Conservation (phyloP, 1,140 invertebrate genomes). For the Drosophila pectinifera region DNA sequence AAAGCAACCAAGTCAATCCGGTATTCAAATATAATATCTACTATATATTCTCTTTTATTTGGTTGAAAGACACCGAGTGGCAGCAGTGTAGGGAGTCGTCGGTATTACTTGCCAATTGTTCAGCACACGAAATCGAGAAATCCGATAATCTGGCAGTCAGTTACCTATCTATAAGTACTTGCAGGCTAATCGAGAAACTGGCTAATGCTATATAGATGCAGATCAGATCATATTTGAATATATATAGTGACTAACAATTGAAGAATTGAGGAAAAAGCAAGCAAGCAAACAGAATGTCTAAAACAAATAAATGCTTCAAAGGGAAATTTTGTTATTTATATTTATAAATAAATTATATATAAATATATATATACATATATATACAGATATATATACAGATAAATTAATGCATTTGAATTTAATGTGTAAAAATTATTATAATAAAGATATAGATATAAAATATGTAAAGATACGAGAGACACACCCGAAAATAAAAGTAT, state of each 20-base stretch:
- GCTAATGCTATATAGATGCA: conserved; percentile 60
- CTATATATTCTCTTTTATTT: conserved; percentile 62
- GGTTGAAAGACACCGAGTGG: conserved; percentile 41
- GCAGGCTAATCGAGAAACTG: conserved; percentile 56
- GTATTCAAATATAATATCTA: conserved; percentile 46
- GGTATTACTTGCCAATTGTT: conserved; percentile 74
- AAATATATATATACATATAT: conserved; percentile 47
- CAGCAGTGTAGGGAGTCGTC: conserved; percentile 36
- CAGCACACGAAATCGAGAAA: conserved; percentile 75
- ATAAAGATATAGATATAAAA: conserved; percentile 60
- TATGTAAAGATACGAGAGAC: conserved; percentile 66
- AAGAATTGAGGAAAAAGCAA: conserved; percentile 18
- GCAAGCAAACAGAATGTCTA: conserved; percentile 27
- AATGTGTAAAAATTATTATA: conserved; percentile 67
- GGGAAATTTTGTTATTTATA: conserved; percentile 82
- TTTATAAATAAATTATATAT: conserved; percentile 78
- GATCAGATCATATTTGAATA: conserved; percentile 59
- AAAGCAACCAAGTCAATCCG: conserved; percentile 25
- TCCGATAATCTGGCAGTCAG: conserved; percentile 50
- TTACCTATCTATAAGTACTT: conserved; percentile 61
- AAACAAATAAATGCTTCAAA: conserved; percentile 57
- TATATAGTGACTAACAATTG: conserved; percentile 58
- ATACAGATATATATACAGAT: conserved; percentile 62
- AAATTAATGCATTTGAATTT: conserved; percentile 70
- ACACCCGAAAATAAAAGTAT: conserved; percentile 56